These are phyloP conservation scores for Myotis daubentonii DNA, from an alignment of 2,797 vertebrate species.

Conservation along the genomic window DNA sequence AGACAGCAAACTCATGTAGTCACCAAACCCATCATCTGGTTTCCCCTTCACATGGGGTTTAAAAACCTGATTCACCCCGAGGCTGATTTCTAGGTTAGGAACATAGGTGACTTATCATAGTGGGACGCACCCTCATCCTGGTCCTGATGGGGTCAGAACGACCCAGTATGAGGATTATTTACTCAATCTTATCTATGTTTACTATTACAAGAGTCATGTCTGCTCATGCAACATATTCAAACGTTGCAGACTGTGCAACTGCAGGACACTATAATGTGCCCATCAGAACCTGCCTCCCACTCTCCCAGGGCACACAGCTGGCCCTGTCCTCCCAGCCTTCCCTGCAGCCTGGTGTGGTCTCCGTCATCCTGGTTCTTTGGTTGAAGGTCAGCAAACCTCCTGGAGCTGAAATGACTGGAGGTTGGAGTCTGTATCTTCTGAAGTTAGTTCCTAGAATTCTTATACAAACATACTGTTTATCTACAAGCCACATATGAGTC, in stretches of 20 bases:
- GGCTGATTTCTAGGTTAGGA: neutral
- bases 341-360: neutral
- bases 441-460: neutral
- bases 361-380: neutral
- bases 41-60: neutral
- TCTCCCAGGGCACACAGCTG: neutral
- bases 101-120: too few species aligned
- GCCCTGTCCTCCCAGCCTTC: neutral
- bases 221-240: neutral
- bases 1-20: neutral
- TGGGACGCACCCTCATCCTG: neutral
- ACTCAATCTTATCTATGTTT: neutral
- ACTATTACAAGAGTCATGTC: neutral
- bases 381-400: neutral
- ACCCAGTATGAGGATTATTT: neutral
- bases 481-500: neutral
- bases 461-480: neutral
- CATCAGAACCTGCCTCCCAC: neutral
- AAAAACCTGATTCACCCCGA: neutral
- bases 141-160: neutral
- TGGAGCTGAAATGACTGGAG: neutral
- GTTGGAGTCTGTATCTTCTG: neutral
- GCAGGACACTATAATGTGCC: neutral
- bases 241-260: rapidly evolving
- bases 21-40: neutral